These are phyloP conservation scores for Drosophila sechellia DNA, from an alignment of 1,140 invertebrate genomes.

Conservation along the genomic window DNA sequence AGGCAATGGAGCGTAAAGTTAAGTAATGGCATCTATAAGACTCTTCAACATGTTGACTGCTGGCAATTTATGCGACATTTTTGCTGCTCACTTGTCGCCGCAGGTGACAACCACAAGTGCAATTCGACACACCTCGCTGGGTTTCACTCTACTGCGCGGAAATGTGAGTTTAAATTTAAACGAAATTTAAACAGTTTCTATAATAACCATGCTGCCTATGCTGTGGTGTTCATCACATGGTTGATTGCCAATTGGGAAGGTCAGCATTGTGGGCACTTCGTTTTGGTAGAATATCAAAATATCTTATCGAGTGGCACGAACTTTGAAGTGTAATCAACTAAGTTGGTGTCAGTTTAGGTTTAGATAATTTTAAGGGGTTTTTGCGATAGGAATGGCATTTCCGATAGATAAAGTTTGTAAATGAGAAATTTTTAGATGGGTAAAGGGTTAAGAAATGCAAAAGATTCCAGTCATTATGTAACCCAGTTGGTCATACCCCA, in stretches of 20 bases:
- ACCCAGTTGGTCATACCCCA: slow-evolving; percentile 1
- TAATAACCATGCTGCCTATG: slow-evolving; percentile 33
- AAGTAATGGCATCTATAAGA: slow-evolving; percentile 45
- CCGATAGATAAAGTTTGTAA: slow-evolving; percentile 6
- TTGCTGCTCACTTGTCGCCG: slow-evolving; percentile 21
- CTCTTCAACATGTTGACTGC: slow-evolving; percentile 27
- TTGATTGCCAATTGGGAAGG: slow-evolving; percentile 2
- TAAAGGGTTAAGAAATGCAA: not conserved
- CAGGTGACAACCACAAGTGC: slow-evolving; percentile 44
- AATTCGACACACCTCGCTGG: slow-evolving; percentile 36
- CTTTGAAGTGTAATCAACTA: slow-evolving; percentile 11
- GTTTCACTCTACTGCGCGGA: not conserved
- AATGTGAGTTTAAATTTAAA: slow-evolving; percentile 44
- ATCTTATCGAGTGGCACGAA: not conserved
- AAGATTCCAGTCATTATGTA: not conserved
- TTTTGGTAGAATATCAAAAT: not conserved
- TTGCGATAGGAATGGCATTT: slow-evolving; percentile 22
- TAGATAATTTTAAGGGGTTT: slow-evolving; percentile 17
- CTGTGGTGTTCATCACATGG: slow-evolving; percentile 16
- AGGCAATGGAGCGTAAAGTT: slow-evolving; percentile 42
- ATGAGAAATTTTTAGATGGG: not conserved
- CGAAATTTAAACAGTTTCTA: slow-evolving; percentile 50
- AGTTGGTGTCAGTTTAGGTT: slow-evolving; percentile 3
- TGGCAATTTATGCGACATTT: slow-evolving; percentile 34
- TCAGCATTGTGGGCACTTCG: slow-evolving; percentile 7